Base-by-base conservation (phyloP, 2,113 vertebrate species). In the Paracanthobrama guichenoti region DNA sequence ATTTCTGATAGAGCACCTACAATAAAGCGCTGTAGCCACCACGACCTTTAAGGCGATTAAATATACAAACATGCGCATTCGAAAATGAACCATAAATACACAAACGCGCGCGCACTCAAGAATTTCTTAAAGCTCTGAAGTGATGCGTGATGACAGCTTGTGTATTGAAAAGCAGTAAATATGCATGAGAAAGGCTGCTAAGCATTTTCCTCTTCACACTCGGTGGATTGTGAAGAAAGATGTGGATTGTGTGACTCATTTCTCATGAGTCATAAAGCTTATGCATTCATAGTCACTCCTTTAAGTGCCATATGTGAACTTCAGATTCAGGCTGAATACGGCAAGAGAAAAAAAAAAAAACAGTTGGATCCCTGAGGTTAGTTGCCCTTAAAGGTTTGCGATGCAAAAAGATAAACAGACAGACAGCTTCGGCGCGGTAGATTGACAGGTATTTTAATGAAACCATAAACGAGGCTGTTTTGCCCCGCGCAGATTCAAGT, bases 131-230 rank as follows among this genome's bases (percentile, higher is more conserved):
- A 87, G 89, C 84, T 86, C 87, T 91, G 91, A 92, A 91, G 90
- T 91, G 91, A 91, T 93, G 90, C 82, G 89, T 84, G 88, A 89
- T 90, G 85, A 85, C 20, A 59, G 88, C 59, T 85, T 79, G 64
- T 85, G 71, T 73, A 77, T 87, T 77, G 55, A 80, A 84, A 90
- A 87, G 86, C 84, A 90, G 91, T 92, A 93, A 92, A 94, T 93
- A 93, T 94, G 93, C 91, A 93, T 92, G 92, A 92, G 91, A 91
- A 92, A 93, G 89, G 84, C 90, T 90, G 91, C 93, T 91, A 82
- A 91, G 90, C 89, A 90, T 88, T 90, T 84, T 90, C 88, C 90
- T 93, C 88, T 91, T 93, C 90, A 93, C 88, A 90, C 91, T 93
- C 91, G 91, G 91, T 90, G 91, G 89, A 91, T 88, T 90, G 88